Conservation (phyloP, 2,888 invertebrate species). For the Volucella inflata region DNA sequence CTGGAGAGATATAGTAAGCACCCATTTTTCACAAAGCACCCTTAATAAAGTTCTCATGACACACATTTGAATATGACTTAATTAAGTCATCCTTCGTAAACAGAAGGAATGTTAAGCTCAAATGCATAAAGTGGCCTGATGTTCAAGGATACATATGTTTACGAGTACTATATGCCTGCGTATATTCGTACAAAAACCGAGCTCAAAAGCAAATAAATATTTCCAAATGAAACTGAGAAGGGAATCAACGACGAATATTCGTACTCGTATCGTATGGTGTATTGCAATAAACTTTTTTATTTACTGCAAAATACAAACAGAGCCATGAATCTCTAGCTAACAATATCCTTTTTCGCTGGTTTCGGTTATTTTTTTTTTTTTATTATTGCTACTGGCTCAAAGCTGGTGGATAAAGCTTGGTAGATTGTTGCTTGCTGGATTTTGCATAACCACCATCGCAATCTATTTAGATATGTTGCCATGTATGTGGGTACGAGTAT, state of each 20-base stretch:
- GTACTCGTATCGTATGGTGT: background rate
- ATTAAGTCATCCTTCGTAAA: slow-evolving; percentile 42
- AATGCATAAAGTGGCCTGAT: slow-evolving; percentile 22
- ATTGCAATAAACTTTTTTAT: slow-evolving; percentile 45
- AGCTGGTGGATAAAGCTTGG: too few relatives aligned
- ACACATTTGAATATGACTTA: slow-evolving; percentile 45
- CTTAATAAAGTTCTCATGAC: slow-evolving; percentile 48
- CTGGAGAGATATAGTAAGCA: background rate
- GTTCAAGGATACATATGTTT: background rate
- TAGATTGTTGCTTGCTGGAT: background rate
- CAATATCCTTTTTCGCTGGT: slow-evolving; percentile 6
- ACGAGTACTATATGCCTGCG: too few relatives aligned
- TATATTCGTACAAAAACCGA: background rate
- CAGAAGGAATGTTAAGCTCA: slow-evolving; percentile 10
- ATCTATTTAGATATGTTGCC: too few relatives aligned
- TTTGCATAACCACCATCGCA: slow-evolving; percentile 40
- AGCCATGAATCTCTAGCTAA: slow-evolving; percentile 34
- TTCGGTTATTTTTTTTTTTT: background rate
- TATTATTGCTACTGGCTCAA: too few relatives aligned
- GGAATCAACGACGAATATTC: too few relatives aligned
- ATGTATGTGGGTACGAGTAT: background rate
- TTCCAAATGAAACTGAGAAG: slow-evolving; percentile 3
- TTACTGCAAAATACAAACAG: slow-evolving; percentile 37
- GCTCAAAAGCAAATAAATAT: slow-evolving; percentile 43
- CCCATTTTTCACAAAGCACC: slow-evolving; percentile 31